Conservation (phyloP, 2,113 vertebrate genomes). For the Prionailurus bengalensis region DNA sequence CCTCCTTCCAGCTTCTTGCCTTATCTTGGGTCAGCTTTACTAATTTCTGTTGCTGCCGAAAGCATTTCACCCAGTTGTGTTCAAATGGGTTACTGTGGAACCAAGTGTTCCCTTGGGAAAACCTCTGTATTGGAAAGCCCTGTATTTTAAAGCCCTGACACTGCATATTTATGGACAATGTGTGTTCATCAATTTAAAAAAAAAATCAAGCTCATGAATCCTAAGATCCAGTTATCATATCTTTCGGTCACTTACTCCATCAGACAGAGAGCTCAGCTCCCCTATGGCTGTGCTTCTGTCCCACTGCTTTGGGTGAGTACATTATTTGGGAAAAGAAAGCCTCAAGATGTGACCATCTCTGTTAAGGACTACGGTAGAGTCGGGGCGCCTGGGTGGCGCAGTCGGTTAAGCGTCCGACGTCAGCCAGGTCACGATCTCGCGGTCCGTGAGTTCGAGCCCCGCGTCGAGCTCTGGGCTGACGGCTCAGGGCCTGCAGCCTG, state of each 20-base stretch:
- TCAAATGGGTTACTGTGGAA: background rate
- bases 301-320: accelerated
- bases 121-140: no score
- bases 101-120: background rate
- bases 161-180: background rate
- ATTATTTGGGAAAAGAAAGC: background rate
- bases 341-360: background rate
- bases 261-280: background rate
- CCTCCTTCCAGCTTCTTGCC: background rate
- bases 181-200: background rate
- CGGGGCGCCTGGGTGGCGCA: no score
- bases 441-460: no score
- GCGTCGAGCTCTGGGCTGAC: no score
- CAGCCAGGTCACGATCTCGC: no score
- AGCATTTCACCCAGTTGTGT: background rate
- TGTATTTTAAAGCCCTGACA: accelerated
- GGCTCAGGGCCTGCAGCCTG: no score
- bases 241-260: accelerated
- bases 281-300: background rate
- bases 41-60: background rate
- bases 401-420: no score
- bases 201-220: background rate
- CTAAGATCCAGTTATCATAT: background rate
- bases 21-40: background rate
- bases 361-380: background rate